Evolutionary conservation across 2,797 vertebrate genomes (phyloP).

Genomic region (Pipistrellus nathusii): DNA sequence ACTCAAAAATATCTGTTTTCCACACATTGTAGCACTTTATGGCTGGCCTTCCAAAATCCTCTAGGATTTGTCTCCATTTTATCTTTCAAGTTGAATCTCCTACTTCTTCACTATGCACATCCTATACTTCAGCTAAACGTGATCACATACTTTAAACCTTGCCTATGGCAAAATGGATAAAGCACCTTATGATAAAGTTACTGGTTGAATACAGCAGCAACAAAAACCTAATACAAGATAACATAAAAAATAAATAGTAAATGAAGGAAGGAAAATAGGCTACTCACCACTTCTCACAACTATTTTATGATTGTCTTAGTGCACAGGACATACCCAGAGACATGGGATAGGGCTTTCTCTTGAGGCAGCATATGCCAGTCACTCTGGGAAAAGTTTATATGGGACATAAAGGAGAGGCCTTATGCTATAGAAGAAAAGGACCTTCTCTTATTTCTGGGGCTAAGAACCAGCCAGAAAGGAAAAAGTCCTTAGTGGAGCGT

Average conservation of each 20-base stretch:
- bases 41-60: not conserved
- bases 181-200: not conserved
- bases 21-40: not conserved
- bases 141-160: not conserved
- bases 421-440: not conserved
- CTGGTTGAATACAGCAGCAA: not conserved
- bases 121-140: not conserved
- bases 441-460: not conserved
- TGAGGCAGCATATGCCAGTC: not conserved
- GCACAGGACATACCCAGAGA: not conserved
- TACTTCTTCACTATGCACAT: not conserved
- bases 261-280: not conserved
- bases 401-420: not conserved
- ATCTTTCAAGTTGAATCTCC: not conserved
- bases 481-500: not conserved
- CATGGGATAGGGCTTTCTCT: not conserved
- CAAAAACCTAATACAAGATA: not conserved
- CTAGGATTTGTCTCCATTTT: not conserved
- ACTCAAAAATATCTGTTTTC: constrained; percentile 17
- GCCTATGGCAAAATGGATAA: not conserved
- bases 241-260: not conserved
- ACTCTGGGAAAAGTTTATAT: not conserved
- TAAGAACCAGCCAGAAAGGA: not conserved
- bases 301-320: not conserved
- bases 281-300: not conserved